Conservation (phyloP, 2,113 vertebrate genomes). For the Himantopus leucocephalus region DNA sequence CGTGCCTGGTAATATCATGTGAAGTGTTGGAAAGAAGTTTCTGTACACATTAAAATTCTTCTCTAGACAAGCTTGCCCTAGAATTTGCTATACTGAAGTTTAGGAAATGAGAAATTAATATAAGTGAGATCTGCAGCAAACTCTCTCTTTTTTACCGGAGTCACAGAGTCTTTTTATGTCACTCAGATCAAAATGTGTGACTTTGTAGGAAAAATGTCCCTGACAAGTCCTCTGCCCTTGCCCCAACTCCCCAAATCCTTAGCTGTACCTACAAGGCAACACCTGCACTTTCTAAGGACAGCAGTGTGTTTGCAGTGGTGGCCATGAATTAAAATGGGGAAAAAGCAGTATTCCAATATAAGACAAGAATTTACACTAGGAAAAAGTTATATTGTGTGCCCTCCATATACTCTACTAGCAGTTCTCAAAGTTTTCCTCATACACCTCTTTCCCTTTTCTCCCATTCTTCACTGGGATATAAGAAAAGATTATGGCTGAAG, state of each 20-base stretch:
- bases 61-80: neutral
- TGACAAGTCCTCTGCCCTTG: neutral
- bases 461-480: neutral
- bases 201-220: neutral
- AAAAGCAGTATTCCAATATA: neutral
- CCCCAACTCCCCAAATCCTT: neutral
- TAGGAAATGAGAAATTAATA: neutral
- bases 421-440: neutral
- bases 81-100: neutral
- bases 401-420: neutral
- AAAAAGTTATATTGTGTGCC: neutral
- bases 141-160: neutral
- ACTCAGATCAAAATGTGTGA: neutral
- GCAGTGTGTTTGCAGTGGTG: neutral
- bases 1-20: conserved; percentile 46
- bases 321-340: neutral
- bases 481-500: neutral
- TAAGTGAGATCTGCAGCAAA: neutral
- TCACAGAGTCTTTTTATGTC: neutral
- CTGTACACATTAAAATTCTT: neutral
- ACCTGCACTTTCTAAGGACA: neutral
- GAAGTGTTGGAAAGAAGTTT: conserved; percentile 40
- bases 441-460: neutral
- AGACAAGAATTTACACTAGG: neutral
- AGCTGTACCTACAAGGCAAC: neutral